Percentiles rank a stretch among this genome's conserved stretches.
These are phyloP conservation scores for Myiotriccus ornatus DNA, from an alignment of 2,797 vertebrate species.

Conservation along the genomic window DNA sequence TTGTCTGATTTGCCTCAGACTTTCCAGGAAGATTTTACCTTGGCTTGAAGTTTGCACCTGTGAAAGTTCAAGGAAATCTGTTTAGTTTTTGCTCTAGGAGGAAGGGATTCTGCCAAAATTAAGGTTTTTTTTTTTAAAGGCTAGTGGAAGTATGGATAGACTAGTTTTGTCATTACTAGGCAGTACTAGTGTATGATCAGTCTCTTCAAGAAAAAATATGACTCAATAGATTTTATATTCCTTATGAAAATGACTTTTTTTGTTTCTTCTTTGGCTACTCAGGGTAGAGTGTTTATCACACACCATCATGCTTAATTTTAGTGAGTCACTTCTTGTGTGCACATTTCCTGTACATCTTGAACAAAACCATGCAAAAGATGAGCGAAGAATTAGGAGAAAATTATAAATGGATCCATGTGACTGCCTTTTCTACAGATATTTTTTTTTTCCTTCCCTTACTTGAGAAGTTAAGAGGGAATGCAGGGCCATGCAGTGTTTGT, in stretches of 20 bases:
- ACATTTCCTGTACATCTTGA: conserved; percentile 8
- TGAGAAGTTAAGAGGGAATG: neutral
- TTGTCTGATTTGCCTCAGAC: conserved; percentile 18
- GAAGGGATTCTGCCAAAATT: neutral
- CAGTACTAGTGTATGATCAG: neutral
- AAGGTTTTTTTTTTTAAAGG: neutral
- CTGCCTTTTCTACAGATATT: neutral
- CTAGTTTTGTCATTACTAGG: neutral
- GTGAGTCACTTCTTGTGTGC: neutral
- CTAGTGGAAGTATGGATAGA: neutral
- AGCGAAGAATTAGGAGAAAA: neutral
- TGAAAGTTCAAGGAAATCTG: neutral
- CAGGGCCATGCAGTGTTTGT: neutral
- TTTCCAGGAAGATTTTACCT: conserved; percentile 26
- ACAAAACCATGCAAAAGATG: conserved; percentile 8
- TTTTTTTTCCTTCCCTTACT: neutral
- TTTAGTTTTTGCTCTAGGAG: neutral
- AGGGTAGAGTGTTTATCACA: neutral
- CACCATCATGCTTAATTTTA: neutral
- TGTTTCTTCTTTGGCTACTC: neutral
- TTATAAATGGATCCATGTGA: conserved; percentile 59
- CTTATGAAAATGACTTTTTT: neutral
- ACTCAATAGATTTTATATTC: neutral
- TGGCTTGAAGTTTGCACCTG: conserved; percentile 19
- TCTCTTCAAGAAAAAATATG: neutral